Evolutionary conservation across 2,888 invertebrate species (phyloP), one percentile per base, ranked within the genome.

Genomic region (Esperia sulphurella): DNA sequence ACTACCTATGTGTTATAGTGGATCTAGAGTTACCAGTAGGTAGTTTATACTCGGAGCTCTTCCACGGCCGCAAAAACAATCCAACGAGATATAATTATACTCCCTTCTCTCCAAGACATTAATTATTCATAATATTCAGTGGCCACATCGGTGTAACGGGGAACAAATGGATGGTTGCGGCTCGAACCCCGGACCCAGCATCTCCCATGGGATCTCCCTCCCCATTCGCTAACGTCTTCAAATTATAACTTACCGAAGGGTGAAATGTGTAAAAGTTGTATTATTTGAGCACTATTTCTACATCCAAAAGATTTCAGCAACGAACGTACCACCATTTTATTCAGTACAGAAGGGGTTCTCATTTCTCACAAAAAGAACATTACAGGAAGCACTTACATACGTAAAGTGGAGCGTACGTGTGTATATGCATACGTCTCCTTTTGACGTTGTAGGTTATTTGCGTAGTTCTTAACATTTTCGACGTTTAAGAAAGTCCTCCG

Each of bases 121-220:
- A 70, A 75, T 76, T 77, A 79, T 79, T 79, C 74, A 78, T 71
- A 67, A 68, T 75, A 70, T 77, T 75, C 71, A 73, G 71, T 71
- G 61, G 70, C 58, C 67, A 61, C 35, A 35, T 35, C 61, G 52
- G 55, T 59, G 65, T 74, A 75, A 77, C 73, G 70, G 73, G 71
- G 68, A 73, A 67, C 68, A 70, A 72, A 75, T 76, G 75, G 63
- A 61, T 58, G 53, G 49, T 39, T 48, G 30, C 21, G 21, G 48
- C 46, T 52, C 43, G 38, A 45, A 45, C 50, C 46, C 48, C 44
- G 46, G 52, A 54, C 53, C 38, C 54, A 14, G 12, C 43, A 43
- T 37, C 46, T 48, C 57, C 51, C 50, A 8, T 14, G 49, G 55
- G 53, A 48, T 14, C 35, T 37, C 3, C 39, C 39, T 14, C n/a